Conservation (phyloP, 2,113 vertebrate species). For the Pollimyrus isidori region DNA sequence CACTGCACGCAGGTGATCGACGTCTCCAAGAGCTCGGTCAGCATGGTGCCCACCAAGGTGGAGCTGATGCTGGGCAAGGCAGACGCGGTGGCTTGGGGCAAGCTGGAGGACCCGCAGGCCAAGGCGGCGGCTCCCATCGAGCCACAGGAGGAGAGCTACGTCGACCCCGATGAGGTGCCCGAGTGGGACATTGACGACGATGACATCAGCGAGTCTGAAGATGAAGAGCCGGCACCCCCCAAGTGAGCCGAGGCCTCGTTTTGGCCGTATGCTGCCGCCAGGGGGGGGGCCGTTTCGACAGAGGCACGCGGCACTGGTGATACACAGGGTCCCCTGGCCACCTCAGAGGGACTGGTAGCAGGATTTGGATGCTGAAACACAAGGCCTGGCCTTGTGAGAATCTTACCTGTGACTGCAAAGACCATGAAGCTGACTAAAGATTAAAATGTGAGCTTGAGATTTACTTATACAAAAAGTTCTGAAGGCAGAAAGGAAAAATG, state of each 20-base stretch:
- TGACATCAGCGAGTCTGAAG: conserved; percentile 69
- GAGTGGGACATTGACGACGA: conserved; percentile 63
- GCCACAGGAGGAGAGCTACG: conserved; percentile 24
- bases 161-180: neutral
- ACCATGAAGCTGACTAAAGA: neutral
- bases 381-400: neutral
- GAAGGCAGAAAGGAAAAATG: too few species aligned
- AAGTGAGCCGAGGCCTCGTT: neutral
- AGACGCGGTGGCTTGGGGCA: conserved; percentile 74
- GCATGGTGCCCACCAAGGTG: conserved; percentile 81
- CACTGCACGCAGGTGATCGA: conserved; percentile 64
- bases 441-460: neutral
- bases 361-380: neutral
- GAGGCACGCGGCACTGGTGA: neutral
- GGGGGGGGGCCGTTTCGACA: neutral
- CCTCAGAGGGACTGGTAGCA: neutral
- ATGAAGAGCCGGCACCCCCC: conserved; percentile 13
- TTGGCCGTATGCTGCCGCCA: neutral
- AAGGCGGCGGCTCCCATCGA: conserved; percentile 33
- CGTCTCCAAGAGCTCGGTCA: conserved; percentile 67
- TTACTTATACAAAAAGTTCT: too few species aligned
- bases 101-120: conserved; percentile 72
- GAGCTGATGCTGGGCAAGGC: conserved; percentile 79
- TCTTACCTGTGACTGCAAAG: neutral
- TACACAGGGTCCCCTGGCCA: neutral